Evolutionary conservation across 2,888 invertebrate genomes (phyloP).

Genomic region (Alentia gelatinosa): DNA sequence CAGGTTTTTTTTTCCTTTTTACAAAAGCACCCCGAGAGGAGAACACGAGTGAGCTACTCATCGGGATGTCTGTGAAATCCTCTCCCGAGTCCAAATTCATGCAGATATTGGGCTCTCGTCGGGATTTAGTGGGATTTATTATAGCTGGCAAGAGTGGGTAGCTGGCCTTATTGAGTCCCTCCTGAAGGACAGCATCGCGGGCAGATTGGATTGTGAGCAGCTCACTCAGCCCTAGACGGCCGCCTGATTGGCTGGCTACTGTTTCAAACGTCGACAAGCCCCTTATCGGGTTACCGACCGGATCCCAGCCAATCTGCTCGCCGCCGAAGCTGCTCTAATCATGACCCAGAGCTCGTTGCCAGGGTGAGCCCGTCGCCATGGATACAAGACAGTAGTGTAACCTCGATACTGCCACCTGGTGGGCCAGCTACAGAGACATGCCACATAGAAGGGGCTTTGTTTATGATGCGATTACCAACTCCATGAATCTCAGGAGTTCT

Average conservation of each 20-base stretch:
- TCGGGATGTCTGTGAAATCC: too few species aligned
- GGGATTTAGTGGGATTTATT: background rate
- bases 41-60: background rate
- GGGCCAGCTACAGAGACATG: background rate
- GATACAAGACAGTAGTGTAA: background rate
- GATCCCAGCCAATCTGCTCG: background rate
- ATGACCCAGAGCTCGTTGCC: slow-evolving; percentile 4
- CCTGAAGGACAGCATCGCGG: background rate
- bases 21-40: background rate
- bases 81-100: too few species aligned
- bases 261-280: slow-evolving; percentile 15
- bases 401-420: background rate
- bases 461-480: background rate
- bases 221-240: background rate
- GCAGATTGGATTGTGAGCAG: slow-evolving; percentile 14
- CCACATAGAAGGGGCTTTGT: background rate
- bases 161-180: background rate
- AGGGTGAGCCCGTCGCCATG: slow-evolving; percentile 11
- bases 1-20: background rate
- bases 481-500: background rate
- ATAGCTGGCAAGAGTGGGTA: background rate
- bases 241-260: slow-evolving; percentile 11
- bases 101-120: too few species aligned
- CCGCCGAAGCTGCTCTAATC: background rate
- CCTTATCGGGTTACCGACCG: slow-evolving; percentile 11